These are phyloP conservation scores for Vultur gryphus DNA, from an alignment of 2,797 vertebrate species.

Conservation along the genomic window DNA sequence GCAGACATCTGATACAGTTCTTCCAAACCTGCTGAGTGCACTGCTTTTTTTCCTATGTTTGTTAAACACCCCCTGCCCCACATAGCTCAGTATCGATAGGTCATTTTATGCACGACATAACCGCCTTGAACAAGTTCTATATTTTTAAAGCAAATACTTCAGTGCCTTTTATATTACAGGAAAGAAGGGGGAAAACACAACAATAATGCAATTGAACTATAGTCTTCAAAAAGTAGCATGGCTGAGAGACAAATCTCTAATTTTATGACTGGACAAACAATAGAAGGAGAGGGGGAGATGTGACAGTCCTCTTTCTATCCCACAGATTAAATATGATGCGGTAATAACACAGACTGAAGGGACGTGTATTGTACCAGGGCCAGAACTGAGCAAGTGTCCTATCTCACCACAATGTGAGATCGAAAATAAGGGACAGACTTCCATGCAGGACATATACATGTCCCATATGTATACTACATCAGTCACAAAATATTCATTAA, in stretches of 20 bases:
- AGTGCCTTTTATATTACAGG: not conserved
- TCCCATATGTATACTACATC: not conserved
- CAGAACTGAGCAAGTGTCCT: not conserved
- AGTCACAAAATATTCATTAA: not conserved
- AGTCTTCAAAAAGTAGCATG: constrained; percentile 52
- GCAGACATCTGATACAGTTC: not conserved
- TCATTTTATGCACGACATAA: not conserved
- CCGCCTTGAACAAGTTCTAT: not conserved
- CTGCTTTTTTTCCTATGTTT: not conserved
- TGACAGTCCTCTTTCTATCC: not conserved
- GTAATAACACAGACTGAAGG: not conserved
- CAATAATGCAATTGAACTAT: not conserved
- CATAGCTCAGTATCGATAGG: not conserved
- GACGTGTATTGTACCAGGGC: not conserved
- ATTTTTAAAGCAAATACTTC: constrained; percentile 20
- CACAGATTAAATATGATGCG: not conserved
- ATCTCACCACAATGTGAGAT: not conserved
- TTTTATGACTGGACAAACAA: constrained; percentile 10
- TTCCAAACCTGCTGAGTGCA: not conserved
- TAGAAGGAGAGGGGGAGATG: not conserved
- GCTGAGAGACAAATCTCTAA: constrained; percentile 13
- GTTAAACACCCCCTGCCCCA: not conserved
- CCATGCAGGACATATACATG: not conserved
- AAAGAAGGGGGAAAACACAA: not conserved
- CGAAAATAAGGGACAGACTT: not conserved